Base-by-base conservation (phyloP, 2,113 vertebrate species). In the Orcinus orca region DNA sequence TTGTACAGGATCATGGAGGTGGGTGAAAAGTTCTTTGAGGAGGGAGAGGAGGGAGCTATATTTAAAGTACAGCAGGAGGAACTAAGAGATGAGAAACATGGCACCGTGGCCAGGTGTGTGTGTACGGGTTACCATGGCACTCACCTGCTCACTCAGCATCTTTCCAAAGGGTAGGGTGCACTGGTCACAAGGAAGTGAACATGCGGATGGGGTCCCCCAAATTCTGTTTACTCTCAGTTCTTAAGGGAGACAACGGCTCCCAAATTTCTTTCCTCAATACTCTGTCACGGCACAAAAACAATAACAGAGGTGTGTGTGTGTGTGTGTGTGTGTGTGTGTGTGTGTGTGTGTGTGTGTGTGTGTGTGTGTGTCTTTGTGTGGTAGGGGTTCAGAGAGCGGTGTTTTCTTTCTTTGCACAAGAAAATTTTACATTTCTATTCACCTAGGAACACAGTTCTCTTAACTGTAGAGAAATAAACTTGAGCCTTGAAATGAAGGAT, bases 401-500 rank as follows among this genome's bases (percentile, higher is more conserved):
- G 25, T 88, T 97, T 97, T 81, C 38, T 93, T 92, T 76, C n/a
- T 90, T 93, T 55, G 53, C 14, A 26, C 0, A 50, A 92, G 71
- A 81, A 85, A 47, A 90, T 60, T 79, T 91, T 47, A 68, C 81
- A 96, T 93, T 67, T 89, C 55, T 84, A 84, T 89, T 96, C 70
- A 95, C 62, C 80, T 3, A 0, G 3, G 73, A 70, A 26, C 77
- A 53, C 50, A 58, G 68, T 95, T 95, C 73, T 96, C 96, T 96
- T 97, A 97, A 97, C 92, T 33, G 8, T 25, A 93, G 86, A 82
- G 65, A 93, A 93, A 81, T 96, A 84, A 92, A 90, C 93, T 97
- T 96, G 73, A 97, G 93, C 88, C 95, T 93, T 92, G 79, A 90
- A 97, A 90, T 96, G 94, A 62, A 96, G 83, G 88, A 98, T 90